phyloP scores from a whole-genome alignment of 2,797 vertebrate genomes.

The Sciurus vulgaris region DNA sequence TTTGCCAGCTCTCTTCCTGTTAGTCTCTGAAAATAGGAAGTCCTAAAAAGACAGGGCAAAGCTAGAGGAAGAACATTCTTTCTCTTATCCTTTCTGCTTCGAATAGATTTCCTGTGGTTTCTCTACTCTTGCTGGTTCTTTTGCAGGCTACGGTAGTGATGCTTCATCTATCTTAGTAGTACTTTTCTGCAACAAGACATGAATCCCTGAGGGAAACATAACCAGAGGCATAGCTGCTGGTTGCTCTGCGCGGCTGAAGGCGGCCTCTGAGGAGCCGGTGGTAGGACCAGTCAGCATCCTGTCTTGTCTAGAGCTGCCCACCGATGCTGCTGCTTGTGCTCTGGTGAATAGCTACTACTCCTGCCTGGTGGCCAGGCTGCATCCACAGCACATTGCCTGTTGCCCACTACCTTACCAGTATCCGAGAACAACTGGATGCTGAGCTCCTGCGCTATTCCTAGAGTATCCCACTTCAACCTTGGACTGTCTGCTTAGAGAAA shows the following conservation, averaged over 20 bases:
- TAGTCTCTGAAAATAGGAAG: not conserved
- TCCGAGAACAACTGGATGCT: constrained; percentile 91
- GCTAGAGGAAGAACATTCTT: not conserved
- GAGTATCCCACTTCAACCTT: constrained; percentile 82
- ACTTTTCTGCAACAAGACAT: not conserved
- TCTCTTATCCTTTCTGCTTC: not conserved
- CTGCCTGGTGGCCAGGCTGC: constrained; percentile 92
- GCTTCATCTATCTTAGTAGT: not conserved
- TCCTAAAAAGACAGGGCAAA: not conserved
- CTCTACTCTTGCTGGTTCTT: not conserved
- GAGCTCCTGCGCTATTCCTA: constrained; percentile 94
- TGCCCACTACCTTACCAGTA: constrained; percentile 93
- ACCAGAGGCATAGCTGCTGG: constrained; percentile 68
- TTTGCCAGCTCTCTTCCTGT: not conserved
- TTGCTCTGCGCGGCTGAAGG: not conserved
- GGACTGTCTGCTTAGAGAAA: constrained; percentile 11
- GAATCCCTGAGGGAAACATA: not conserved
- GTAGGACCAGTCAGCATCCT: not conserved
- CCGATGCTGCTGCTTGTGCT: constrained; percentile 90
- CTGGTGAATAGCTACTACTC: constrained; percentile 91
- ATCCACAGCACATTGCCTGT: constrained; percentile 91
- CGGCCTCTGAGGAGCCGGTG: constrained; percentile 60
- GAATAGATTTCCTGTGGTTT: not conserved
- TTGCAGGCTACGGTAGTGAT: not conserved
- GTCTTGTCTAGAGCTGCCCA: constrained; percentile 86